These are phyloP conservation scores for Cinclus cinclus DNA, from an alignment of 2,113 vertebrate genomes.

Conservation along the genomic window DNA sequence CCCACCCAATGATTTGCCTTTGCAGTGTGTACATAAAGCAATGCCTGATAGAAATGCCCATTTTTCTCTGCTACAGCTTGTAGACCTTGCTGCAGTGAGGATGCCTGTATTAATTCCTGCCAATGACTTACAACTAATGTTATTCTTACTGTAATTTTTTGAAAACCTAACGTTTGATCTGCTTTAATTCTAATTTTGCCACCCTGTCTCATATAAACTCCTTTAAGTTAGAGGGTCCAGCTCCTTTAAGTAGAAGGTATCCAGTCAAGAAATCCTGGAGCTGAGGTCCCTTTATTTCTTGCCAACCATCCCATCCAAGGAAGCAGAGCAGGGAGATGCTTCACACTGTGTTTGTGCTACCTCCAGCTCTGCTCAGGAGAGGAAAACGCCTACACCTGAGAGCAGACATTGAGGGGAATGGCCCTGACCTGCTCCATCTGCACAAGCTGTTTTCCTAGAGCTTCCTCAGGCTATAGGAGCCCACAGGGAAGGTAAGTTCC, in stretches of 20 bases:
- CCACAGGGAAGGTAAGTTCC: not conserved
- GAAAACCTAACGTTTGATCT: not conserved
- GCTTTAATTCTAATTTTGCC: not conserved
- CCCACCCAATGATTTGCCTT: conserved; percentile 44
- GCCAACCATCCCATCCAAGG: not conserved
- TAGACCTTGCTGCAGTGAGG: not conserved
- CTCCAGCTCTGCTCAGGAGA: not conserved
- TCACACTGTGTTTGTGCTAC: not conserved
- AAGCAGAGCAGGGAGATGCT: not conserved
- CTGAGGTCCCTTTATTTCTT: not conserved
- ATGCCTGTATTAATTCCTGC: not conserved
- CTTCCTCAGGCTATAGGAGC: not conserved
- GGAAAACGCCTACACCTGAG: conserved; percentile 8
- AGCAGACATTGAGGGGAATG: not conserved
- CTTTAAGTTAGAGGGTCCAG: not conserved
- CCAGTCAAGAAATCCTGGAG: not conserved
- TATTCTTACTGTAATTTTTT: not conserved
- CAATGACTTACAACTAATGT: not conserved
- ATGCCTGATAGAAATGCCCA: not conserved
- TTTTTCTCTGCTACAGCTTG: not conserved
- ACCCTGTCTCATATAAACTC: not conserved
- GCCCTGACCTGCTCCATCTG: not conserved
- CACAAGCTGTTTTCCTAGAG: not conserved
- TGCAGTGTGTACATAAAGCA: conserved; percentile 1
- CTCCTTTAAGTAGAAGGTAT: not conserved